Base-by-base conservation (phyloP, 1,140 invertebrate genomes). In the Pseudobourletiella spinata region DNA sequence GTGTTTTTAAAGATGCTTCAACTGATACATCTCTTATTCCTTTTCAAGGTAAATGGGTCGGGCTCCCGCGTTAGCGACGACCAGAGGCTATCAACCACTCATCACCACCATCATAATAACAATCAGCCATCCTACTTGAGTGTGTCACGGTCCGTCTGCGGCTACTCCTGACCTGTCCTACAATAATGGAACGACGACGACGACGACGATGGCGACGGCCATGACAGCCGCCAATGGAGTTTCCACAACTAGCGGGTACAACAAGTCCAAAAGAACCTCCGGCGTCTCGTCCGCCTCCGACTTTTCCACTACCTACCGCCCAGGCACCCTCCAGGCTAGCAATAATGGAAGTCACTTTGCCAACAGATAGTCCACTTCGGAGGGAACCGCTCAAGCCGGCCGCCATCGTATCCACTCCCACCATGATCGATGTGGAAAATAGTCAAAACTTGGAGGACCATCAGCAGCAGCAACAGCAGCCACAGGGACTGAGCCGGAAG, bases 91-190 rank as follows among this genome's bases (percentile, higher is more conserved):
- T 30, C 14, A 56, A 25, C n/a, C n/a, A n/a, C n/a, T n/a, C n/a
- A 58, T 11, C 26, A 22, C 6, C 2, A 52, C 20, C 44, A 48
- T 48, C 44, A 48, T 16, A 57, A n/a, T n/a, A n/a, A n/a, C n/a
- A n/a, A 46, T 22, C 54, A 57, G 28, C 90, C 89, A 0, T 91
- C 88, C 57, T 94, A 94, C 74, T 76, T 94, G 46, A 87, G 86
- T 71, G 76, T 94, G 54, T 88, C 90, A 52, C 91, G 90, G 73
- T 89, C 88, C 18, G 88, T 93, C 26, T 91, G 87, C 76, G 91
- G 91, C 11, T 94, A 94, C 73, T 87, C 86, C 0, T 86, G 86
- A n/a, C 69, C 42, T 69, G 16, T 61, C 64, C 1, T 69, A 69
- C 29, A 62, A 59, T 35, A 63, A 61, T 39, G 58, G 60, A 11